Conservation (phyloP, 1,140 invertebrate species). For the Spodoptera litura region DNA sequence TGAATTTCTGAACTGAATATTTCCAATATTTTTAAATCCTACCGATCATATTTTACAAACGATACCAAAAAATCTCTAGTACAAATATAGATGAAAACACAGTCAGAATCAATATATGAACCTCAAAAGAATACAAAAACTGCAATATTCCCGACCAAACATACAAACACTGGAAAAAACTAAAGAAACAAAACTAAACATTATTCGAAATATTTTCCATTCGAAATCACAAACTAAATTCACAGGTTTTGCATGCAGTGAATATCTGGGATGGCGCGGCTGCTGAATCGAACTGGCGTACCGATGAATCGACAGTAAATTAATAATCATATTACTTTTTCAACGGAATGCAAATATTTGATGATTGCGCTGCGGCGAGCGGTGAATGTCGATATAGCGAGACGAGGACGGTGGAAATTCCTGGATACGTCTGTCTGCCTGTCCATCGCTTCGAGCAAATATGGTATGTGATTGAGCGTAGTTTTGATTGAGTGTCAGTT, state of each 20-base stretch:
- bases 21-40: too few relatives aligned
- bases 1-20: not conserved
- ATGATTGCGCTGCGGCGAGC: constrained; percentile 78
- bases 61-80: not conserved
- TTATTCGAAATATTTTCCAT: constrained; percentile 53
- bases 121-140: constrained; percentile 6
- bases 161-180: not conserved
- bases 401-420: constrained; percentile 4
- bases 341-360: constrained; percentile 83
- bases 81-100: not conserved
- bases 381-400: constrained; percentile 68
- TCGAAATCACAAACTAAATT: constrained; percentile 71
- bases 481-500: not conserved
- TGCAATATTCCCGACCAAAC: not conserved
- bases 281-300: constrained; percentile 65
- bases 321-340: constrained; percentile 86
- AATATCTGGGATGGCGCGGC: constrained; percentile 67
- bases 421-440: constrained; percentile 39
- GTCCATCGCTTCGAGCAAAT: constrained; percentile 2
- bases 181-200: constrained; percentile 20
- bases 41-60: not conserved
- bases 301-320: constrained; percentile 81
- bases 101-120: not conserved
- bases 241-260: constrained; percentile 75
- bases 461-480: constrained; percentile 12